Base-by-base conservation (phyloP, 2,797 vertebrate genomes). In the Hippocampus kuda region DNA sequence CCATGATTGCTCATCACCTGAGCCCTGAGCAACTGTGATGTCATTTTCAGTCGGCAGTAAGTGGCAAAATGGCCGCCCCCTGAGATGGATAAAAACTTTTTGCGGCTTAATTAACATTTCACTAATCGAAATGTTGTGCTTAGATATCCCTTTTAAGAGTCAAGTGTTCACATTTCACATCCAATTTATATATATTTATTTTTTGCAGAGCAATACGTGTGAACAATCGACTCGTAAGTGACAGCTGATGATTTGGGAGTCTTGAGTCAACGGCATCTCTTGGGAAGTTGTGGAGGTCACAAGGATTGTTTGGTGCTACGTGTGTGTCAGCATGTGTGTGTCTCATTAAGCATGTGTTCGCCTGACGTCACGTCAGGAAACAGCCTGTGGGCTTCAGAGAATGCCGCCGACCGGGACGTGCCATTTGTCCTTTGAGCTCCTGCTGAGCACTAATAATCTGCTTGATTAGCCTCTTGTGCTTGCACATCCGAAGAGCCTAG, bases 361-460 rank as follows among this genome's bases (percentile, higher is more conserved):
- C 62, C 62, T 65, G 63, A 65, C 24, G 42, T 27, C 42, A 27
- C 42, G n/a, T 16, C 63, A 65, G 62, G 62, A 65, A 65, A 65
- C 22, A 9, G 42, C 42, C 63, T 18, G 63, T 2, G 42, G n/a
- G 38, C 22, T 24, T 63, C 38, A 64, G 22, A 12, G 41, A 15
- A 65, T 16, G n/a, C n/a, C 12, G 63, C 42, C 63, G 63, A 65
- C n/a, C 42, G 15, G 63, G 63, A 65, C 42, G 7, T 20, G 12
- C 5, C 22, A 26, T 65, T 65, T 48, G 42, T 65, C 63, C 63
- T 27, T 46, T 46, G 63, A 46, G 44, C n/a, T 24, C 63, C 42
- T 7, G 63, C 63, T 48, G 63, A 26, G 63, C n/a, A 24, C 22
- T n/a, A 27, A 24, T 46, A 65, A 65, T 65, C 63, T 26, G 24